These are phyloP conservation scores for Monoplex corrugatus DNA, from an alignment of 2,888 invertebrate species.

Conservation along the genomic window DNA sequence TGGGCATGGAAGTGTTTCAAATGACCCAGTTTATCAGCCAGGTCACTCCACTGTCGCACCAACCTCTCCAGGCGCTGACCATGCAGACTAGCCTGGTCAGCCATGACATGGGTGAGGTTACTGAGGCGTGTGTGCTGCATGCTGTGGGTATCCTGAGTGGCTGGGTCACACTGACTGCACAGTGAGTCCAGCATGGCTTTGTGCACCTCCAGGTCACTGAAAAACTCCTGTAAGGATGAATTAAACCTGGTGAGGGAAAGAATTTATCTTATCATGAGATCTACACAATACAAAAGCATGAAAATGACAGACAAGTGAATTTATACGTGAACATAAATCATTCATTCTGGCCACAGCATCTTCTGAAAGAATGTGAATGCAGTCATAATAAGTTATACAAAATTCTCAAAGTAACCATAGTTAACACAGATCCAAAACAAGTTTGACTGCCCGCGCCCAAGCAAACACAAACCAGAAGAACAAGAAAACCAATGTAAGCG, in stretches of 20 bases:
- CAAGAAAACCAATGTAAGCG: no score
- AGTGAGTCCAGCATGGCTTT: slow-evolving; percentile 77
- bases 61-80: slow-evolving; percentile 76
- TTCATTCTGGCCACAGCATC: no score
- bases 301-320: neutral
- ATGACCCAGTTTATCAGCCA: slow-evolving; percentile 68
- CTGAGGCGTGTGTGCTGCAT: slow-evolving; percentile 69
- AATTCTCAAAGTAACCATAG: no score
- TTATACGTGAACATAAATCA: no score
- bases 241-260: neutral
- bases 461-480: no score
- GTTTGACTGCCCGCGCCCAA: no score
- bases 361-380: no score
- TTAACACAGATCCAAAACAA: no score
- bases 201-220: slow-evolving; percentile 78
- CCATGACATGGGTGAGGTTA: slow-evolving; percentile 72
- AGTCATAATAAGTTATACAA: no score
- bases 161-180: slow-evolving; percentile 72
- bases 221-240: slow-evolving; percentile 74
- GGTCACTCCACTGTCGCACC: slow-evolving; percentile 74
- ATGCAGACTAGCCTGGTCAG: slow-evolving; percentile 75
- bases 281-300: neutral
- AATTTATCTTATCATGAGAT: neutral
- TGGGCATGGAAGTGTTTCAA: slow-evolving; percentile 65
- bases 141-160: slow-evolving; percentile 67